Evolutionary conservation across 2,113 vertebrate genomes (phyloP).

Genomic region (Prionailurus bengalensis): DNA sequence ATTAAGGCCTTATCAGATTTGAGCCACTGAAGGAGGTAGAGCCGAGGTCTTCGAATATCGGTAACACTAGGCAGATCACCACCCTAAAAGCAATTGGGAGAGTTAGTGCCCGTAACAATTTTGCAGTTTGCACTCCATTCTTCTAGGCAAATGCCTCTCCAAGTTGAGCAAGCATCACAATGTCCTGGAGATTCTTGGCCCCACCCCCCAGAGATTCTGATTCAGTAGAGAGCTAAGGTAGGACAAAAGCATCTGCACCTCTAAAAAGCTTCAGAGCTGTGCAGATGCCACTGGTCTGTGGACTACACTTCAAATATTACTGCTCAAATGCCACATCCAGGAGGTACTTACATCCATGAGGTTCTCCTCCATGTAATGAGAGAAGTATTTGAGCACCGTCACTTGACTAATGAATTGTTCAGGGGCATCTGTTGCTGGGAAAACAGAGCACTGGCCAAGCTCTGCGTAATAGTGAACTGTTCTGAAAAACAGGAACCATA

Average conservation of each 20-base stretch:
- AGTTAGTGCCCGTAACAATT: background rate
- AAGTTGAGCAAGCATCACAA: background rate
- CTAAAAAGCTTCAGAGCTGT: background rate
- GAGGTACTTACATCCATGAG: slow-evolving; percentile 97
- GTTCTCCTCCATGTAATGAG: slow-evolving; percentile 99
- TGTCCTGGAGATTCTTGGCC: background rate
- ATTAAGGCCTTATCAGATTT: slow-evolving; percentile 98
- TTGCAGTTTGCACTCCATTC: background rate
- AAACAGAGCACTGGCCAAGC: slow-evolving; percentile 95
- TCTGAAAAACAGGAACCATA: slow-evolving; percentile 82
- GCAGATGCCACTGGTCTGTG: background rate
- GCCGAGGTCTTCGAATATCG: slow-evolving; percentile 93
- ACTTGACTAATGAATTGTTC: slow-evolving; percentile 97
- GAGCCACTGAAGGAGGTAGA: slow-evolving; percentile 98
- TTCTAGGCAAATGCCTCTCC: background rate
- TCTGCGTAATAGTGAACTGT: slow-evolving; percentile 98
- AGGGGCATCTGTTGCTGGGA: slow-evolving; percentile 93
- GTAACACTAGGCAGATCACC: slow-evolving; percentile 94
- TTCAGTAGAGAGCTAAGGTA: background rate
- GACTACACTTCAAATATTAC: no score
- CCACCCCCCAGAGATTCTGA: background rate
- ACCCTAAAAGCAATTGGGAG: slow-evolving; percentile 89
- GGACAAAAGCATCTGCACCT: background rate
- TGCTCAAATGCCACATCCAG: background rate
- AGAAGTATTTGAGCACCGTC: slow-evolving; percentile 98